phyloP scores from a whole-genome alignment of 2,113 vertebrate species.

The Callocephalon fimbriatum region DNA sequence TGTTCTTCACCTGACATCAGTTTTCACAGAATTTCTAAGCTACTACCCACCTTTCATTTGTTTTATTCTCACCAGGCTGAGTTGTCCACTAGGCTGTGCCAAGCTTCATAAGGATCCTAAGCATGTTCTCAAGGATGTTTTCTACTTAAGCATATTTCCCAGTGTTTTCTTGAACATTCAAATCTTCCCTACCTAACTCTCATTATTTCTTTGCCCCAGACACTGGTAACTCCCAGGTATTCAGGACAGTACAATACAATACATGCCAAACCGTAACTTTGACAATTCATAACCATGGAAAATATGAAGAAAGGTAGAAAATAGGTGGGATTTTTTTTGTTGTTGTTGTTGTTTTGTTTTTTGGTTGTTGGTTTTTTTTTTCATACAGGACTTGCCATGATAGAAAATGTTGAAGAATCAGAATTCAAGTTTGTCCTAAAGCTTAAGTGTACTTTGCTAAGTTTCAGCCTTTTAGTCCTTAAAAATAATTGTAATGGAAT shows the following conservation, averaged over 20 bases:
- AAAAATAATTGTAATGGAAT: not conserved
- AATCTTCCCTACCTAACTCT: not conserved
- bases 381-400: not conserved
- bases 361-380: not conserved
- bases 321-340: not conserved
- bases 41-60: not conserved
- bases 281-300: not conserved
- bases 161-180: not conserved
- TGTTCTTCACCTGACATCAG: not conserved
- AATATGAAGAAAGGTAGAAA: not conserved
- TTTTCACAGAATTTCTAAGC: not conserved
- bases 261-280: not conserved
- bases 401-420: not conserved
- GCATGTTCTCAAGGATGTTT: not conserved
- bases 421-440: not conserved
- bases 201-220: not conserved
- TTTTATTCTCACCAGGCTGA: not conserved
- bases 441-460: not conserved
- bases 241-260: not conserved
- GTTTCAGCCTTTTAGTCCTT: not conserved
- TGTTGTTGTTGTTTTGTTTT: too few relatives aligned
- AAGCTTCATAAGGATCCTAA: not conserved
- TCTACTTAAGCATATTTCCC: not conserved
- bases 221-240: fast-evolving
- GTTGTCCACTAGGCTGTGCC: not conserved